phyloP scores from a whole-genome alignment of 23 tunicate species.

The Corella eumyota region DNA sequence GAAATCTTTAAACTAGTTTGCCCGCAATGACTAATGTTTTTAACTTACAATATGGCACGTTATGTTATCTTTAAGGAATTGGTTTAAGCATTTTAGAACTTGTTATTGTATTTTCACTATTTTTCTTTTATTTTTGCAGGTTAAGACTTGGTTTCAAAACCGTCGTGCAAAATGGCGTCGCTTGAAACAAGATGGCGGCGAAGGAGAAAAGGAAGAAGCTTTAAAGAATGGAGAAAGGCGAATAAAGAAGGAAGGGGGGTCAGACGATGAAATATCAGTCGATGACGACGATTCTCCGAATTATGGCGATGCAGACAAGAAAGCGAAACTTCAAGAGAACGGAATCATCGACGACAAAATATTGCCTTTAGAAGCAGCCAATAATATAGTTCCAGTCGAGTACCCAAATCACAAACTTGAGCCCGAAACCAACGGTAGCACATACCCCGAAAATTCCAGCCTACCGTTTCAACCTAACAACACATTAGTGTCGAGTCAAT shows the following conservation, averaged over 20 bases:
- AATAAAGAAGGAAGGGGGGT: conserved; percentile 2
- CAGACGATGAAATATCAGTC: conserved; percentile 28
- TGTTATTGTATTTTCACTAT: too few species aligned
- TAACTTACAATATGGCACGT: background rate
- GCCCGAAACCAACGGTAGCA: too few species aligned
- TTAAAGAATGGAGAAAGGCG: conserved; percentile 3
- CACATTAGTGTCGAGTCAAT: too few species aligned
- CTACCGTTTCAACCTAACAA: too few species aligned
- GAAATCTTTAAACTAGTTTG: too few species aligned
- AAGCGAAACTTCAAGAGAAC: conserved; percentile 5
- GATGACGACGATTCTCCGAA: conserved; percentile 18
- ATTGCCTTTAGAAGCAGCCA: too few species aligned
- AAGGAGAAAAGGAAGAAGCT: conserved; percentile 24
- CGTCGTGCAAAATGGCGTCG: conserved; percentile 94
- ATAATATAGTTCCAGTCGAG: too few species aligned
- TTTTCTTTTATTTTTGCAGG: too few species aligned
- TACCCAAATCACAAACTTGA: too few species aligned
- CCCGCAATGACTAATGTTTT: background rate
- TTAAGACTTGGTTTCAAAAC: conserved; percentile 96
- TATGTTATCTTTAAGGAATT: background rate
- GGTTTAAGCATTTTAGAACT: background rate
- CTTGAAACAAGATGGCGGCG: conserved; percentile 66
- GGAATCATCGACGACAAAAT: too few species aligned
- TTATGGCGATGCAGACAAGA: conserved; percentile 5
- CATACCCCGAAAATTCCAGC: too few species aligned